These are phyloP conservation scores for Hetaerina americana DNA, from an alignment of 1,140 invertebrate genomes.

Conservation along the genomic window DNA sequence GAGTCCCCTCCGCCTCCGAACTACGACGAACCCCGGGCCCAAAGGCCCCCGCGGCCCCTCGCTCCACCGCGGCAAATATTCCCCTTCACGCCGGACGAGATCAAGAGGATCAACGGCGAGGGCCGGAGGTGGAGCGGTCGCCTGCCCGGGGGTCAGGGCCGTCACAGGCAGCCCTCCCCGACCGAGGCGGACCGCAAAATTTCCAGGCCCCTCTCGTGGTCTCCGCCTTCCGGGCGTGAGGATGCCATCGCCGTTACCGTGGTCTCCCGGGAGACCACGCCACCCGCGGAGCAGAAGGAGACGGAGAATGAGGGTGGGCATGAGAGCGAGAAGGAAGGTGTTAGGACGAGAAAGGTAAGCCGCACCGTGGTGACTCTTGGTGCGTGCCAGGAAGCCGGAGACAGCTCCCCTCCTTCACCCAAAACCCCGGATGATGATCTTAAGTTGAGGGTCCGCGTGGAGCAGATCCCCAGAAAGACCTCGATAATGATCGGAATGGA, in stretches of 20 bases:
- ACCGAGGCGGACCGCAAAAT: too few species aligned
- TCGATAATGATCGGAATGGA: slow-evolving; percentile 19
- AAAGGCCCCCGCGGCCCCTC: slow-evolving; percentile 12
- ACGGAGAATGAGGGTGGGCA: background rate
- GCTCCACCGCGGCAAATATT: slow-evolving; percentile 20
- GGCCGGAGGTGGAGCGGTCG: background rate
- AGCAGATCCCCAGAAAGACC: slow-evolving; percentile 8
- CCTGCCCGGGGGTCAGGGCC: slow-evolving; percentile 15
- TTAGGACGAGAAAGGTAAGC: background rate
- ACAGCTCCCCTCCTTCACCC: too few species aligned
- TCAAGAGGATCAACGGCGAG: background rate
- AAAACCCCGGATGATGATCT: too few species aligned
- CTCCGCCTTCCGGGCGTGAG: too few species aligned
- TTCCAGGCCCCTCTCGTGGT: slow-evolving; percentile 16
- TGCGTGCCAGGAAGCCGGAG: background rate
- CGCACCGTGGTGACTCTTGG: background rate
- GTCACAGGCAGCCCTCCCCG: too few species aligned
- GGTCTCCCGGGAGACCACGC: too few species aligned
- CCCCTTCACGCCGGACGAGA: background rate
- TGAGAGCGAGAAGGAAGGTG: background rate
- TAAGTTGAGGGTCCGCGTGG: background rate
- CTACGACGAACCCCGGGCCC: slow-evolving; percentile 17
- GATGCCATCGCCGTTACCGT: background rate
- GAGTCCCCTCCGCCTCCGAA: slow-evolving; percentile 9
- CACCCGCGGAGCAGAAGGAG: too few species aligned